Base-by-base conservation (phyloP, 2,797 vertebrate species). In the Okamejei kenojei region DNA sequence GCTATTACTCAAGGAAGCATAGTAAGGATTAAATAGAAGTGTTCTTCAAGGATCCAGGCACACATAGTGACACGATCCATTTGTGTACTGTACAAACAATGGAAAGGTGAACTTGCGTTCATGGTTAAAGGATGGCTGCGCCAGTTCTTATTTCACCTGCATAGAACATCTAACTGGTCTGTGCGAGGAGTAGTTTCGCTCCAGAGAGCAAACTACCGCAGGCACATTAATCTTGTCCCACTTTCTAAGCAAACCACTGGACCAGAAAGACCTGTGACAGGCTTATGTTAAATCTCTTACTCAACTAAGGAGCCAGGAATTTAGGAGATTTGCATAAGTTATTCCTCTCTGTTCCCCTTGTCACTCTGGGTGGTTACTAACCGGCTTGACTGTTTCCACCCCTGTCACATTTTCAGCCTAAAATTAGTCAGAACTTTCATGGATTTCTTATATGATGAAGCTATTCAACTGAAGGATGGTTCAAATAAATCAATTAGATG, bases 141-240 rank as follows among this genome's bases (percentile, higher is more conserved):
- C 90, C 38, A 54, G 45, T 74, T 92, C 68, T 74, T 73, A 74
- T 45, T 92, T 38, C 38, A 92, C 68, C 71, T 54, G 73, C 45
- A 92, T 74, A 38, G 90, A 15, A 92, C 74, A 76, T 74, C 38
- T 74, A 74, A 92, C 10, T 74, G 74, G 68, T 5, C 32, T n/a
- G 54, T 29, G 23, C 90, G 7, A 15, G 90, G 26, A 92, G 38
- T 76, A 6, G 68, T 74, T 92, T 92, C 29, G 32, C 71, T 92
- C 71, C 90, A 76, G 23, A 92, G 38, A 92, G 38, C 90, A 54
- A 76, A 54, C 68, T 76, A 76, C 23, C 45, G 71, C 68, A 92
- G 71, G 71, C 68, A 74, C 38, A 92, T 76, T 92, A 92, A 92
- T 92, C 90, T 54, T 92, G 11, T 92, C 90, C 68, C 90, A 76